phyloP scores from a whole-genome alignment of 1,140 invertebrate genomes.

The Plutomurus gul region DNA sequence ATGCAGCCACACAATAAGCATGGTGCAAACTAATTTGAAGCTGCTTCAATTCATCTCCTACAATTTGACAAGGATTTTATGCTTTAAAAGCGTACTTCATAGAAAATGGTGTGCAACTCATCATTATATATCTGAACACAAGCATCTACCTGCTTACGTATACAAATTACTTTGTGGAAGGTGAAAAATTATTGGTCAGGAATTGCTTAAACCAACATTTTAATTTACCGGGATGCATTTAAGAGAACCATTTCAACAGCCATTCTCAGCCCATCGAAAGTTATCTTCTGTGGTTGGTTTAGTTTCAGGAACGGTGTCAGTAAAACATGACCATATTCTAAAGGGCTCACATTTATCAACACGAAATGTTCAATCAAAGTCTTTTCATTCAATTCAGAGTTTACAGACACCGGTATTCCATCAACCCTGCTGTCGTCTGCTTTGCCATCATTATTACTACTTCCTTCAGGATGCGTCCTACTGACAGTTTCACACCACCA shows the following conservation, averaged over 20 bases:
- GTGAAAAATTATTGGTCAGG: neutral
- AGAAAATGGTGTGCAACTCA: no score
- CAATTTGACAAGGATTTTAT: no score
- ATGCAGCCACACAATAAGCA: no score
- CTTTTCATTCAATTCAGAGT: neutral
- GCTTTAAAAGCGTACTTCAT: no score
- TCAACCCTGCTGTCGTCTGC: neutral
- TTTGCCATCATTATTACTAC: neutral
- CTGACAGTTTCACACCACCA: constrained; percentile 49
- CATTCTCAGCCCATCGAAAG: constrained; percentile 59
- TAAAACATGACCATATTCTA: constrained; percentile 69
- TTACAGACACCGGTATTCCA: neutral
- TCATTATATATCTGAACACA: no score
- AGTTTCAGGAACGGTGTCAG: constrained; percentile 65
- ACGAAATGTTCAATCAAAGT: constrained; percentile 1
- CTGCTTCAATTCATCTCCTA: no score
- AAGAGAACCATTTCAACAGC: constrained; percentile 61
- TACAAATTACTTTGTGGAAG: no score
- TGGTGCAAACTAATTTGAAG: no score
- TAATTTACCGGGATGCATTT: constrained; percentile 61
- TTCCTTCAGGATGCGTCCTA: neutral
- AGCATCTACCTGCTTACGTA: no score
- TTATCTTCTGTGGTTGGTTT: constrained; percentile 66
- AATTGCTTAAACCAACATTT: neutral
- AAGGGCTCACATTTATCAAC: constrained; percentile 73